Evolutionary conservation across 2,797 vertebrate species (phyloP).

Genomic region (Lepilemur septentrionalis): DNA sequence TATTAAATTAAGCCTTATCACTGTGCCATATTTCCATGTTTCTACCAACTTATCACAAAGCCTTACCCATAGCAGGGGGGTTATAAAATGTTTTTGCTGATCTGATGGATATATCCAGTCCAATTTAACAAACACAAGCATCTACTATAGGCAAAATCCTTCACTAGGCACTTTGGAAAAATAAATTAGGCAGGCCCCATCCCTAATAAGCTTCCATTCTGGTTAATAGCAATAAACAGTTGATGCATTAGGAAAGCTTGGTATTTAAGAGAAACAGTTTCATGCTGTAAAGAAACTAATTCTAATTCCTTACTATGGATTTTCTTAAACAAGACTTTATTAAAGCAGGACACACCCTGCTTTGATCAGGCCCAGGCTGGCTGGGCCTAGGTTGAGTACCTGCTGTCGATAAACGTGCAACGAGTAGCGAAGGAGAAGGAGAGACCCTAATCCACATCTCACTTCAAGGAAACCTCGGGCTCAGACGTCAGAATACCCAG

Average conservation of each 20-base stretch:
- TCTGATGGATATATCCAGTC: slow-evolving; percentile 35
- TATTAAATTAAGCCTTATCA: slow-evolving; percentile 53
- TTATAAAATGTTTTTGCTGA: slow-evolving; percentile 32
- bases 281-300: background rate
- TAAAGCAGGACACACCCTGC: background rate
- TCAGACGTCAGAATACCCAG: background rate
- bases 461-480: background rate
- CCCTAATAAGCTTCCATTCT: slow-evolving; percentile 41
- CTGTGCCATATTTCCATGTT: background rate
- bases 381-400: background rate
- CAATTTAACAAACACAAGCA: slow-evolving; percentile 39
- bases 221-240: slow-evolving; percentile 1
- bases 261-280: background rate
- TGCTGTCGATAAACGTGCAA: background rate
- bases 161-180: slow-evolving; percentile 40
- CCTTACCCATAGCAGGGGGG: slow-evolving; percentile 25
- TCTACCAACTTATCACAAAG: slow-evolving; percentile 13
- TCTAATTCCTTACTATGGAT: background rate
- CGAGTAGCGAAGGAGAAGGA: background rate
- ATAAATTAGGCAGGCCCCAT: slow-evolving; percentile 39
- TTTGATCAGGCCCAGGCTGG: background rate
- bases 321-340: slow-evolving; percentile 3
- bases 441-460: background rate
- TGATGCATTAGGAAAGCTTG: background rate
- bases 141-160: slow-evolving; percentile 43